These are phyloP conservation scores for Xenopus borealis DNA, from an alignment of 2,113 vertebrate genomes.

Conservation along the genomic window DNA sequence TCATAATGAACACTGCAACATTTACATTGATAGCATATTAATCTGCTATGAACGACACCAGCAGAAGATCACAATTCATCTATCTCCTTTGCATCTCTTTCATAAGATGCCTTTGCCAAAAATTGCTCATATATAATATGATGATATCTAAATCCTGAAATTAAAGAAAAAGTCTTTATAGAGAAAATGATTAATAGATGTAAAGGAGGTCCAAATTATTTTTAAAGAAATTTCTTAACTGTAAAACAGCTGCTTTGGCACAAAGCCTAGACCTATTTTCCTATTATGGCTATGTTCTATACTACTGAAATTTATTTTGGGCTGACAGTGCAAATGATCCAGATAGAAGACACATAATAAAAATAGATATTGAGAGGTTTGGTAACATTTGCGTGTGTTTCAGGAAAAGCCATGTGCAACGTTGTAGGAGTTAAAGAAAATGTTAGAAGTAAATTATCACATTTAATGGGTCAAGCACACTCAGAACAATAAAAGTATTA, in stretches of 20 bases:
- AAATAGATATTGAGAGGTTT: background rate
- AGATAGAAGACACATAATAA: background rate
- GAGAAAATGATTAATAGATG: conserved; percentile 17
- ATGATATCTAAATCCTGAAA: background rate
- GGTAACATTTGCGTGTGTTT: background rate
- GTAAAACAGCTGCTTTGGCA: conserved; percentile 44
- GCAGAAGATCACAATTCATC: too few relatives aligned
- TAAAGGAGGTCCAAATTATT: conserved; percentile 21
- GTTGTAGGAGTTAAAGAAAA: too few relatives aligned
- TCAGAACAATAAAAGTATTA: too few relatives aligned
- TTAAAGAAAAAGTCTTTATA: background rate
- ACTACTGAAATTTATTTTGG: conserved; percentile 8
- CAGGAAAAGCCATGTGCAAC: background rate
- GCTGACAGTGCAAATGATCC: conserved; percentile 4
- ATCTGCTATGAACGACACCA: too few relatives aligned
- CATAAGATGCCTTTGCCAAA: background rate
- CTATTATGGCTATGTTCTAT: conserved; percentile 9
- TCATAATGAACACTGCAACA: too few relatives aligned
- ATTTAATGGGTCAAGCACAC: too few relatives aligned
- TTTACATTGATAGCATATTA: too few relatives aligned
- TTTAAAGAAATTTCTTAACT: conserved; percentile 17
- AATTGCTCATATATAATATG: background rate
- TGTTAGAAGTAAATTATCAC: too few relatives aligned
- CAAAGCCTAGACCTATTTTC: conserved; percentile 9
- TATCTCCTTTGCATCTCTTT: too few relatives aligned